Base-by-base conservation (phyloP, 2,888 invertebrate genomes). In the Brenthis daphne region DNA sequence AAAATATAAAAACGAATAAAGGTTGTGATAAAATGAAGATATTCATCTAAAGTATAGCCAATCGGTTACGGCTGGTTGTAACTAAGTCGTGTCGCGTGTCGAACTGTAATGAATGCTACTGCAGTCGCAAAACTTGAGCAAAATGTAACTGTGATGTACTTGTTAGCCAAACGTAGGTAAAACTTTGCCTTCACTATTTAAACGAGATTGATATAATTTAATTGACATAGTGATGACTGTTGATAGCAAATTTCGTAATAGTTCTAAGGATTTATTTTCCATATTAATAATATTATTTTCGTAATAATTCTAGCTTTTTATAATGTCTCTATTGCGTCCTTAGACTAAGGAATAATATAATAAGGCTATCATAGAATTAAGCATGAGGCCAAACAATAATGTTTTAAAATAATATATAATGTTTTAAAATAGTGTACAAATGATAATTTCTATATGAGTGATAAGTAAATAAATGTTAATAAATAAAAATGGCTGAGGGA, bases 91-190 rank as follows among this genome's bases (percentile, higher is more conserved):
- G 48, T 75, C 73, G 76, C 72, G 71, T 74, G 74, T 75, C 67
- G 74, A 77, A 73, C 75, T 75, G 76, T 75, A 75, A 77, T 78
- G 75, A 77, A 77, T 75, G 73, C 77, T 75, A 67, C 75, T 79
- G 80, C 78, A 81, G 79, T 79, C 70, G 70, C 80, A 78, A 77
- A 80, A 82, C 83, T 87, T 82, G 84, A 87, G 81, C 82, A 82
- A 82, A 87, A 86, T 82, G 84, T 85, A 82, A 81, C 83, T 80
- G 78, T 77, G 78, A 74, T 79, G 80, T 82, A 89, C 89, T 88
- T 87, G 84, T 88, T 85, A 85, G 58, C 58, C 71, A 51, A 71
- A 71, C 69, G 69, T 57, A 43, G 51, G 16, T 67, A 66, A 57
- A 68, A 71, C 69, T 71, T 71, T 54, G 69, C 51, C 66, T 58